Evolutionary conservation across 2,888 invertebrate species (phyloP).

Genomic region (Blastobasis lacticolella): DNA sequence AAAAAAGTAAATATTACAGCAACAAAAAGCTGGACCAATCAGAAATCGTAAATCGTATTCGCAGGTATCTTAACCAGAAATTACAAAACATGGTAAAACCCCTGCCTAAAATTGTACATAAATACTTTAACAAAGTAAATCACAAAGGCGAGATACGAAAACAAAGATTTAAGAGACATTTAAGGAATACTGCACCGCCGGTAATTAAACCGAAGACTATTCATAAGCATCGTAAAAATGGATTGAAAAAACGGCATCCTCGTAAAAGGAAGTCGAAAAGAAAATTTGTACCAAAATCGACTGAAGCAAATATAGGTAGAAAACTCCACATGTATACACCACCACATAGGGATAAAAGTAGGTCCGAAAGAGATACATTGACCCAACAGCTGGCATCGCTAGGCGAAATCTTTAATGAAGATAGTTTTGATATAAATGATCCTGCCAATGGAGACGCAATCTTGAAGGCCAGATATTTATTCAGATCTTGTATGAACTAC

Average conservation of each 20-base stretch:
- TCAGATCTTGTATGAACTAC: slow-evolving; percentile 90
- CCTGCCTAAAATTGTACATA: slow-evolving; percentile 15
- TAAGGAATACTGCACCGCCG: neutral
- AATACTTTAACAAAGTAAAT: slow-evolving; percentile 25
- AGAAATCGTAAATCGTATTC: slow-evolving; percentile 47
- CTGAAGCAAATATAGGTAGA: slow-evolving; percentile 23
- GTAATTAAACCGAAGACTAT: neutral
- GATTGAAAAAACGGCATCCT: no score
- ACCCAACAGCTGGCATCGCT: slow-evolving; percentile 9
- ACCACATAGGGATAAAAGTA: no score
- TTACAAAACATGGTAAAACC: slow-evolving; percentile 29
- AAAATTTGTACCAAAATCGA: slow-evolving; percentile 15
- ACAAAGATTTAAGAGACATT: neutral
- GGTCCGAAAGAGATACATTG: no score
- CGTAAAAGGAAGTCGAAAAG: slow-evolving; percentile 9
- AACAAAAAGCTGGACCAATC: slow-evolving; percentile 24
- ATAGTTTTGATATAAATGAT: slow-evolving; percentile 24
- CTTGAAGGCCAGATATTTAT: slow-evolving; percentile 87
- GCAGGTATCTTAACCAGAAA: slow-evolving; percentile 48
- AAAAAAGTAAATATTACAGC: slow-evolving; percentile 18
- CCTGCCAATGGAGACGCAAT: slow-evolving; percentile 74
- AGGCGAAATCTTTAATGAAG: slow-evolving; percentile 8
- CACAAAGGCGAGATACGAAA: slow-evolving; percentile 11
- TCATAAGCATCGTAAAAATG: neutral
- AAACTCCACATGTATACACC: slow-evolving; percentile 23